Conservation (phyloP, 2,888 invertebrate genomes). For the Drosophila longiperda region DNA sequence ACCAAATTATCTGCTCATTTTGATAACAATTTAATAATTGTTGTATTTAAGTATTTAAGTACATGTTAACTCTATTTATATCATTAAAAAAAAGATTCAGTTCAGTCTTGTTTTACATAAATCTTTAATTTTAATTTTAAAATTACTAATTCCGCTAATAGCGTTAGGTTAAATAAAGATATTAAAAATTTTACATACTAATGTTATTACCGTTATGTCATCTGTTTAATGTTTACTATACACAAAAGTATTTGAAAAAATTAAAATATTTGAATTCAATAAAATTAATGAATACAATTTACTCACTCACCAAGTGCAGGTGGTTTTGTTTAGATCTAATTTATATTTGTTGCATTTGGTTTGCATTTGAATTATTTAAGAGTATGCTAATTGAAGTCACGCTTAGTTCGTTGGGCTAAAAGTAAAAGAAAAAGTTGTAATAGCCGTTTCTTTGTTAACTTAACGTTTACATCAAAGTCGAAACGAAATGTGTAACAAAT, state of each 20-base stretch:
- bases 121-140: neutral
- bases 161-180: neutral
- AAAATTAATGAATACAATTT: neutral
- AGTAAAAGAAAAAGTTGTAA: conserved; percentile 23
- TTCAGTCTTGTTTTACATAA: neutral
- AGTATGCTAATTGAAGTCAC: conserved; percentile 26
- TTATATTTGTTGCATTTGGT: neutral
- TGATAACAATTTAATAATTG: conserved; percentile 1
- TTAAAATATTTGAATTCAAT: neutral
- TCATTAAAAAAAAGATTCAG: too few species aligned
- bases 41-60: neutral
- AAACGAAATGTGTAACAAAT: conserved; percentile 49
- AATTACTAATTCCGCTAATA: neutral
- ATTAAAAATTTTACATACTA: neutral
- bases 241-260: neutral
- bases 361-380: conserved; percentile 19
- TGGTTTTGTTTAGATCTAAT: neutral
- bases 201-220: neutral
- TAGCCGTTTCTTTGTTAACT: conserved; percentile 33
- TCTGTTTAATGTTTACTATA: neutral
- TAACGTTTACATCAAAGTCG: conserved; percentile 64
- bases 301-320: neutral
- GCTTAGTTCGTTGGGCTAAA: conserved; percentile 16
- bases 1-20: neutral
- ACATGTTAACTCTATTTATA: neutral